phyloP scores from a whole-genome alignment of 23 tunicate genomes.

The Trididemnum clinides region DNA sequence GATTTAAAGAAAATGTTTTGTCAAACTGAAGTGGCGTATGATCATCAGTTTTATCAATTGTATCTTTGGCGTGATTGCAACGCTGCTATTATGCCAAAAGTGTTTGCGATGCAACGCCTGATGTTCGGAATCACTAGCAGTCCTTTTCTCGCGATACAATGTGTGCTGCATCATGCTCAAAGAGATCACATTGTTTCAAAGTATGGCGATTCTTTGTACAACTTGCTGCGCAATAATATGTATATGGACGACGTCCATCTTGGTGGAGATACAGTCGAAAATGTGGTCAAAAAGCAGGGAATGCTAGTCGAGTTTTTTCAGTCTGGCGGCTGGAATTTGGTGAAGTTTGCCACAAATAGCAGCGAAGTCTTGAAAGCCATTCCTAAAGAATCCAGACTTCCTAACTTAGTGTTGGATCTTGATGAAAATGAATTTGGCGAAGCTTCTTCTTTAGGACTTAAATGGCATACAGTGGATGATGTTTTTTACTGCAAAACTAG shows the following conservation, averaged over 20 bases:
- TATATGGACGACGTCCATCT: conserved; percentile 6
- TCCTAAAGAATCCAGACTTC: neutral
- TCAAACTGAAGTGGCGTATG: too few relatives aligned
- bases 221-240: neutral
- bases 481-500: neutral
- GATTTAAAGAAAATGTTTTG: too few relatives aligned
- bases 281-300: too few relatives aligned
- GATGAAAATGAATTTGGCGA: neutral
- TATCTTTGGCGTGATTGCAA: too few relatives aligned
- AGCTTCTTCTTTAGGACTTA: neutral
- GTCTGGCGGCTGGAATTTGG: neutral
- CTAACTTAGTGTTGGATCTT: neutral
- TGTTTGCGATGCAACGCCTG: too few relatives aligned
- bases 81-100: too few relatives aligned
- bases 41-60: too few relatives aligned
- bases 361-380: neutral
- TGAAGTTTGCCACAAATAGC: neutral
- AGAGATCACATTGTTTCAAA: neutral
- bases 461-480: neutral
- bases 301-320: too few relatives aligned
- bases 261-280: too few relatives aligned
- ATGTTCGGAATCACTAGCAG: too few relatives aligned
- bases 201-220: neutral
- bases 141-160: neutral
- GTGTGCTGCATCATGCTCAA: neutral